These are phyloP conservation scores for Stegastes partitus DNA, from an alignment of 2,113 vertebrate genomes.

Conservation along the genomic window DNA sequence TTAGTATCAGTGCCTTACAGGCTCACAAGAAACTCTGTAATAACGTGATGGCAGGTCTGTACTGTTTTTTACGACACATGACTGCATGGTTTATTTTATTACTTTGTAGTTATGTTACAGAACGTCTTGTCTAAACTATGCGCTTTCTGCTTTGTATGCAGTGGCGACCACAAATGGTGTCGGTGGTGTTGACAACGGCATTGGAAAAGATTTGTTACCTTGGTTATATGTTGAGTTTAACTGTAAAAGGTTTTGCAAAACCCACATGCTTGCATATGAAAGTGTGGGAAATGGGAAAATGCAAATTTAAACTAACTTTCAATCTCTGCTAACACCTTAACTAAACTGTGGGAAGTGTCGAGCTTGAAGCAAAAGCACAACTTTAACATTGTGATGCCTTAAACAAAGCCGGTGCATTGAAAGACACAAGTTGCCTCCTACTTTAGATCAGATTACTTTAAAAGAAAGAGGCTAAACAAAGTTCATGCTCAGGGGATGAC, in stretches of 20 bases:
- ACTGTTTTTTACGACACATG: neutral
- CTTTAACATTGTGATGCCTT: too few relatives aligned
- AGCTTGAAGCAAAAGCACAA: neutral
- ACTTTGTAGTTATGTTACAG: neutral
- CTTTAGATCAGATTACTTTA: too few relatives aligned
- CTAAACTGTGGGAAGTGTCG: neutral
- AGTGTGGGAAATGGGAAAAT: neutral
- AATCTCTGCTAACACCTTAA: neutral
- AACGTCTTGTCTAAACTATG: neutral
- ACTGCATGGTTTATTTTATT: neutral
- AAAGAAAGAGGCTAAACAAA: too few relatives aligned
- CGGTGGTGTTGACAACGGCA: neutral
- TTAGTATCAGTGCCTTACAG: constrained; percentile 1
- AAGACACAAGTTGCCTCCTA: too few relatives aligned
- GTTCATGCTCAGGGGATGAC: too few relatives aligned
- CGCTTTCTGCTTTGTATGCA: neutral
- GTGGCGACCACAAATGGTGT: neutral
- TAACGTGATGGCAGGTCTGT: neutral
- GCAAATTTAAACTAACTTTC: too few relatives aligned
- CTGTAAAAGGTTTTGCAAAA: too few relatives aligned
- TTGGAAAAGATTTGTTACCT: too few relatives aligned
- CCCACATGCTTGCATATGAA: too few relatives aligned
- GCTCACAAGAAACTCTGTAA: neutral
- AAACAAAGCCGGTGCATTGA: too few relatives aligned
- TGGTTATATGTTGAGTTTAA: too few relatives aligned